phyloP scores from a whole-genome alignment of 2,888 invertebrate species.

The Lepidonotus clava region DNA sequence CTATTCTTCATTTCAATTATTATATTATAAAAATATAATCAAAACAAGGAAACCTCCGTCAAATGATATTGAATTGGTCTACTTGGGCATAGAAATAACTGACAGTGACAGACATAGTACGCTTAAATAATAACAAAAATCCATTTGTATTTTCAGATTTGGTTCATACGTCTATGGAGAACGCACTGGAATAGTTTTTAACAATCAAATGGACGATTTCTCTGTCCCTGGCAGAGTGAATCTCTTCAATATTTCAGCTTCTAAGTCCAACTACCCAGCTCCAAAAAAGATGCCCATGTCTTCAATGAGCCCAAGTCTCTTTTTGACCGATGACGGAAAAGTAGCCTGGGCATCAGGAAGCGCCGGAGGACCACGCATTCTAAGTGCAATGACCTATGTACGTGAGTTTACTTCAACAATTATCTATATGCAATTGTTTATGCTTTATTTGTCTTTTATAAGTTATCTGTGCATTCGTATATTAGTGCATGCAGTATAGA shows the following conservation, averaged over 20 bases:
- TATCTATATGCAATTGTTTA: neutral
- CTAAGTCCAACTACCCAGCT: constrained; percentile 89
- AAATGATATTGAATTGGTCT: no score
- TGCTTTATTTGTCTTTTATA: neutral
- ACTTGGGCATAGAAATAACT: no score
- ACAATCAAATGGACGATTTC: constrained; percentile 96
- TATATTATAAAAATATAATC: neutral
- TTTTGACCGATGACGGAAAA: constrained; percentile 86
- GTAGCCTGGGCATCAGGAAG: constrained; percentile 88
- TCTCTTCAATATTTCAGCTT: constrained; percentile 83
- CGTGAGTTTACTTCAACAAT: no score
- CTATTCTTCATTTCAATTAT: neutral
- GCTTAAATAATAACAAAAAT: no score
- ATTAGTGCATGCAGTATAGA: neutral
- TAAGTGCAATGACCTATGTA: constrained; percentile 85
- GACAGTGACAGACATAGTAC: no score
- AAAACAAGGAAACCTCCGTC: neutral
- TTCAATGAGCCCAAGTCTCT: constrained; percentile 92
- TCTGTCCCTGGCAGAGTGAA: constrained; percentile 84
- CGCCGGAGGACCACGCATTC: constrained; percentile 94
- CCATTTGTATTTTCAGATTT: constrained; percentile 85
- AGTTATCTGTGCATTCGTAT: neutral
- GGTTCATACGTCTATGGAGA: constrained; percentile 84
- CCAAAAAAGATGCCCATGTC: constrained; percentile 93
- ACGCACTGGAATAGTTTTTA: constrained; percentile 90